Percentiles rank a stretch among this genome's conserved stretches.
Conservation (phyloP, 2,797 vertebrate species). For the Sebastes elongatus region DNA sequence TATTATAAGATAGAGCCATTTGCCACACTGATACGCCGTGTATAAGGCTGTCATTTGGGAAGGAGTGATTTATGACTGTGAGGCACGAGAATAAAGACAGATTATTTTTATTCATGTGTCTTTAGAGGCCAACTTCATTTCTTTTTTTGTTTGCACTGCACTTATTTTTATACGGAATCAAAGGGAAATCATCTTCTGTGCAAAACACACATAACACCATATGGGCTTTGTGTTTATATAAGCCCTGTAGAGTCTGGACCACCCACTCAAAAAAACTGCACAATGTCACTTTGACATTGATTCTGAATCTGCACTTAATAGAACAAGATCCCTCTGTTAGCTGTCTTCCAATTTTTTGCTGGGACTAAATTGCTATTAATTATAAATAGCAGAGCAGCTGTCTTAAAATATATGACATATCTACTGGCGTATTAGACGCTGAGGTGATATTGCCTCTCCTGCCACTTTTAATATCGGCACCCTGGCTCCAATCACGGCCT, state of each 20-base stretch:
- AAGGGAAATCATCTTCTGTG: conserved; percentile 50
- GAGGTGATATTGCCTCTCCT: conserved; percentile 80
- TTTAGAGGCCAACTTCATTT: conserved; percentile 75
- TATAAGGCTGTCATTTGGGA: conserved; percentile 72
- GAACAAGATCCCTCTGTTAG: conserved; percentile 74
- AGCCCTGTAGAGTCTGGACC: conserved; percentile 61
- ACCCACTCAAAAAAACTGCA: conserved; percentile 63
- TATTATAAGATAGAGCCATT: conserved; percentile 81
- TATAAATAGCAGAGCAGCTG: conserved; percentile 82
- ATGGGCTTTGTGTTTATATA: conserved; percentile 69
- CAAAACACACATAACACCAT: conserved; percentile 49
- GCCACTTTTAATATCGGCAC: conserved; percentile 83
- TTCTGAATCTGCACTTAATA: conserved; percentile 72
- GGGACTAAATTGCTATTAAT: conserved; percentile 82
- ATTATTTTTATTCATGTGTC: conserved; percentile 77
- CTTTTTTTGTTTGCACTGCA: conserved; percentile 68
- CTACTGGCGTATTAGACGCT: conserved; percentile 73
- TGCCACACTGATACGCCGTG: conserved; percentile 69
- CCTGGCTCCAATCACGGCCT: conserved; percentile 77
- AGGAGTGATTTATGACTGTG: conserved; percentile 77
- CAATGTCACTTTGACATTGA: conserved; percentile 74
- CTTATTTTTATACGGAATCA: conserved; percentile 68
- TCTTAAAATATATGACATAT: conserved; percentile 84
- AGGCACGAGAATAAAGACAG: conserved; percentile 73
- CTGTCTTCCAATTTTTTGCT: conserved; percentile 66